A percentile compares a stretch with the other conserved stretches of the same genome.
phyloP scores from a whole-genome alignment of 2,113 vertebrate species.

The Phalacrocorax pelagicus region DNA sequence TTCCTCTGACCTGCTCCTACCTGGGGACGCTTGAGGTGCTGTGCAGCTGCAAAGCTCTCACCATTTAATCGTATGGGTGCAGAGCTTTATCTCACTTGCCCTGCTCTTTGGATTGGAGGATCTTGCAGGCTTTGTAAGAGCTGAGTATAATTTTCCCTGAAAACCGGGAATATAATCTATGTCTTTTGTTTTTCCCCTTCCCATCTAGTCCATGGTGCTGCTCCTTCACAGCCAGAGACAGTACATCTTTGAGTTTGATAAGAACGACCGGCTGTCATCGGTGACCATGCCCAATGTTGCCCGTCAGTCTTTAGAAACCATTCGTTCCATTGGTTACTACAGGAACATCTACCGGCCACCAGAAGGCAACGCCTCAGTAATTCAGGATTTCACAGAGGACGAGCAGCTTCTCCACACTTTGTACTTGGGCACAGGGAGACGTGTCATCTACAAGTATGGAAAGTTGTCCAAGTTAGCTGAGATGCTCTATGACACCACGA shows the following conservation, averaged over 20 bases:
- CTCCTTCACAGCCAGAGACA: slow-evolving; percentile 96
- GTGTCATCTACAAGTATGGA: slow-evolving; percentile 94
- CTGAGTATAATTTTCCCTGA: background rate
- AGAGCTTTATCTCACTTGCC: background rate
- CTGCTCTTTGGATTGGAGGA: background rate
- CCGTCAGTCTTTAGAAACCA: slow-evolving; percentile 91
- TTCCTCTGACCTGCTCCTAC: background rate
- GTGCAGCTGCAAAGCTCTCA: background rate
- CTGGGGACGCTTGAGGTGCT: background rate
- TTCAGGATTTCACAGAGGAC: slow-evolving; percentile 95
- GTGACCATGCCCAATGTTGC: slow-evolving; percentile 99
- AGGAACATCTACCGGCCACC: slow-evolving; percentile 93
- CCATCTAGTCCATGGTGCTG: slow-evolving; percentile 92
- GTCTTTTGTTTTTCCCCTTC: background rate
- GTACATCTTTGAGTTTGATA: slow-evolving; percentile 98
- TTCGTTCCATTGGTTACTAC: slow-evolving; percentile 95
- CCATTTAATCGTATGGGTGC: background rate
- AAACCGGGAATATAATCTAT: background rate
- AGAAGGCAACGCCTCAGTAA: slow-evolving; percentile 90
- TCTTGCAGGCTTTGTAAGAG: background rate
- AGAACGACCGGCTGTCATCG: slow-evolving; percentile 90
- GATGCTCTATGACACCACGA: slow-evolving; percentile 94
- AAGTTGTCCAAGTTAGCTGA: slow-evolving; percentile 91
- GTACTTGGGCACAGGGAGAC: slow-evolving; percentile 91
- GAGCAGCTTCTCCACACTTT: slow-evolving; percentile 90